Conservation (phyloP, 2,797 vertebrate species). For the Morus bassanus region DNA sequence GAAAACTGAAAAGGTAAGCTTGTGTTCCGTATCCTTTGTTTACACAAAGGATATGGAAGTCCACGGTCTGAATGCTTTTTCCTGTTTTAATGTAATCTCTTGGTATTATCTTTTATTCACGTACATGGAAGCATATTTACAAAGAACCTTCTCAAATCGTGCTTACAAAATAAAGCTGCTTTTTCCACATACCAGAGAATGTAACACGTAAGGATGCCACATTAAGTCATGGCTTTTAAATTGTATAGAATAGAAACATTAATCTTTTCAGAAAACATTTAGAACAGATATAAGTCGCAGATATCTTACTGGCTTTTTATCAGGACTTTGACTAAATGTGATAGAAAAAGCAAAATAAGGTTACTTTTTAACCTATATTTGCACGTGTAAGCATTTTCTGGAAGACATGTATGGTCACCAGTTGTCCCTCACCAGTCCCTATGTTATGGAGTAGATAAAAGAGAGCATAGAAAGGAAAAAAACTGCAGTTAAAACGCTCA, state of each 20-base stretch:
- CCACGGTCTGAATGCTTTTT: not conserved
- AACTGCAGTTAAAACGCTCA: not conserved
- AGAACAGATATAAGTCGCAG: not conserved
- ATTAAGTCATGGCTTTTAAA: not conserved
- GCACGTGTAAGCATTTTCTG: not conserved
- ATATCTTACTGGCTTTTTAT: not conserved
- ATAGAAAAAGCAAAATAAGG: not conserved
- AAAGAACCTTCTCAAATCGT: not conserved
- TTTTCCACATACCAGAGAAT: not conserved
- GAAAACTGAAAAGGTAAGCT: not conserved
- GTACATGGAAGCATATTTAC: not conserved
- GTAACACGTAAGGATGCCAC: not conserved
- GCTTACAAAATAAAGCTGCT: not conserved
- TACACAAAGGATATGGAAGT: not conserved
- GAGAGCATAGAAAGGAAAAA: not conserved
- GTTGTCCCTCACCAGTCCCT: not conserved
- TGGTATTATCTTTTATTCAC: not conserved
- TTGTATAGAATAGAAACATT: not conserved
- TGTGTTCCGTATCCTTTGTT: not conserved
- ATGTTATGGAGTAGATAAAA: not conserved
- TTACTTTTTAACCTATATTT: not conserved
- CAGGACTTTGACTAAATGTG: not conserved
- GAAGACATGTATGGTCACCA: not conserved
- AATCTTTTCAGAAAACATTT: not conserved
- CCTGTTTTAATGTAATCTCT: not conserved